Base-by-base conservation (phyloP, 2,888 invertebrate species). In the Fragum sueziense region DNA sequence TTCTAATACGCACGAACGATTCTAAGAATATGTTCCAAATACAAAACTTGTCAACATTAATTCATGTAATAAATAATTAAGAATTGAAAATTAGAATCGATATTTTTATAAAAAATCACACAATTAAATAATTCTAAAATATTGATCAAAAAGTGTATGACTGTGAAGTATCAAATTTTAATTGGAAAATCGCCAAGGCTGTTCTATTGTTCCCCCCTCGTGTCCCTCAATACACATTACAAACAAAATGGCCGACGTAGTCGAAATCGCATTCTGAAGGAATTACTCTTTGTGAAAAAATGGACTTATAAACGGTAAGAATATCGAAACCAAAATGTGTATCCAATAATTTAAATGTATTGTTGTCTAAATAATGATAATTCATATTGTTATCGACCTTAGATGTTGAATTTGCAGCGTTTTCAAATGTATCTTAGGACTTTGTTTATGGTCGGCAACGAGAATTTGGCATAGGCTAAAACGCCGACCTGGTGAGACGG, bases 361-460 rank as follows among this genome's bases (percentile, higher is more conserved):
- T 47, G 14, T 9, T 33, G 20, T 27, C 7, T 52, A 29, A 33
- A 34, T 0, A 22, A 34, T 54, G 25, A 25, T 20, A 14, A 57
- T 54, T n/a, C n/a, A n/a, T 20, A 14, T 70, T 54, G 9, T n/a
- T n/a, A n/a, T n/a, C 7, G 25, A 33, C n/a, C n/a, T 14, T 34
- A 22, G 2, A 47, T 14, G 47, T 9, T 3, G 20, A 14, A 47
- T 4, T 9, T 47, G 7, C n/a, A n/a, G n/a, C 47, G 3, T 47
- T n/a, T 54, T 34, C 1, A 73, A 70, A 31, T 33, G 80, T 80
- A 69, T 76, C 80, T 76, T 71, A 73, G 80, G 80, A 76, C 72
- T 76, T 76, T 80, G 80, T 80, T 80, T 80, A 65, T 80, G 73
- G 74, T 80, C 75, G 80, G 80, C 73, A 76, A 80, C 80, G 80